These are phyloP conservation scores for Perodicticus potto DNA, from an alignment of 2,797 vertebrate genomes.

Conservation along the genomic window DNA sequence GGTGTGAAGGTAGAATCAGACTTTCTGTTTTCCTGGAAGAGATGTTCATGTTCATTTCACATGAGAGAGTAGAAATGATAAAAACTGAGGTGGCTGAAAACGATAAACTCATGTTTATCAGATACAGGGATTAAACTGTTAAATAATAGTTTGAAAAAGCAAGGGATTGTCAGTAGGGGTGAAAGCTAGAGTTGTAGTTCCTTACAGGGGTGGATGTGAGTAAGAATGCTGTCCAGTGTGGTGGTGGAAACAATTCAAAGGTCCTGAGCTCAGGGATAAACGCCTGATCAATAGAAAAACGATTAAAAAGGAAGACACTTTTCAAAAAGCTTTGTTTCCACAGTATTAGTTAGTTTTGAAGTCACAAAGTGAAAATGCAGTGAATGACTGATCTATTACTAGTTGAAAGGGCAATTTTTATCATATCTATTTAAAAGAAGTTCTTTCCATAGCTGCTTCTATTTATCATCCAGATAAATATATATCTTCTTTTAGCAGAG, in stretches of 20 bases:
- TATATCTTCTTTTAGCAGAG: conserved; percentile 37
- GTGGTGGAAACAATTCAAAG: not conserved
- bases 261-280: not conserved
- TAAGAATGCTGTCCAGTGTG: not conserved
- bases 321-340: not conserved
- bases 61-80: not conserved
- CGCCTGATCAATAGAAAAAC: not conserved
- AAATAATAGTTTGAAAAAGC: not conserved
- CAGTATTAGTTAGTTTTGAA: not conserved
- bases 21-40: not conserved
- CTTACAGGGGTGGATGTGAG: not conserved
- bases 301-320: not conserved
- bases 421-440: not conserved
- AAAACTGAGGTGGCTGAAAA: not conserved
- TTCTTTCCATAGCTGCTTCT: conserved; percentile 21
- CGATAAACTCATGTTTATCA: not conserved
- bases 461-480: conserved; percentile 19
- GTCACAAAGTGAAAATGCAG: not conserved
- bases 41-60: not conserved
- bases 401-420: conserved; percentile 51
- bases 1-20: not conserved
- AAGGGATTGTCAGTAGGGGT: too few species aligned
- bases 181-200: not conserved
- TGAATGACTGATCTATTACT: conserved; percentile 1
- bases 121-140: not conserved